A percentile compares a stretch with the other conserved stretches of the same genome.
These are phyloP conservation scores for Carposina sasakii DNA, from an alignment of 1,140 invertebrate genomes.

Conservation along the genomic window DNA sequence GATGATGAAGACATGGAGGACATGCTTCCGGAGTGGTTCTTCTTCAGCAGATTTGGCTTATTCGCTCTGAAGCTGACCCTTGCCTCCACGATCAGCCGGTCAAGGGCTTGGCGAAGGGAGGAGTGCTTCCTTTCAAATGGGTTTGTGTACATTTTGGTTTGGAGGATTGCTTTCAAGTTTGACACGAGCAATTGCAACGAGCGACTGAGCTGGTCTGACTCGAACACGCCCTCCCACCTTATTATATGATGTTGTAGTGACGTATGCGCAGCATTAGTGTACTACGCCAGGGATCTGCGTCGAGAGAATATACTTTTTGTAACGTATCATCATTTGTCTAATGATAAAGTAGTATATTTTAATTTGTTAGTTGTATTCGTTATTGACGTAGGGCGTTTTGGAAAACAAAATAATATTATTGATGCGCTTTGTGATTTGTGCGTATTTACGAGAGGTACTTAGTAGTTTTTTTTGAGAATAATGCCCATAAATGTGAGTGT, in stretches of 20 bases:
- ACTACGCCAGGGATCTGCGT: too few species aligned
- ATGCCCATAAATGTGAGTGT: too few species aligned
- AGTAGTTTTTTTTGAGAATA: too few species aligned
- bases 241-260: conserved; percentile 32
- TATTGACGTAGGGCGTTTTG: too few species aligned
- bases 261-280: conserved; percentile 29
- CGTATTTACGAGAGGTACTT: too few species aligned
- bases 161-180: conserved; percentile 11
- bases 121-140: conserved; percentile 66
- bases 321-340: too few species aligned
- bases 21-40: conserved; percentile 29
- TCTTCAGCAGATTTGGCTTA: conserved; percentile 38
- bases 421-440: too few species aligned
- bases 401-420: too few species aligned
- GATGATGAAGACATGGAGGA: conserved; percentile 42
- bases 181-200: conserved; percentile 34
- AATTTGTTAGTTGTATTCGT: too few species aligned
- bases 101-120: conserved; percentile 52
- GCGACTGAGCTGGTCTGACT: conserved; percentile 29
- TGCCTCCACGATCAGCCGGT: conserved; percentile 51
- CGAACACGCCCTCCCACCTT: conserved; percentile 18
- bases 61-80: conserved; percentile 47
- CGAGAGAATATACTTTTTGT: too few species aligned
- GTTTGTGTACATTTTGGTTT: conserved; percentile 57
- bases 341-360: too few species aligned